Conservation (phyloP, 2,113 vertebrate genomes). For the Furnarius figulus region DNA sequence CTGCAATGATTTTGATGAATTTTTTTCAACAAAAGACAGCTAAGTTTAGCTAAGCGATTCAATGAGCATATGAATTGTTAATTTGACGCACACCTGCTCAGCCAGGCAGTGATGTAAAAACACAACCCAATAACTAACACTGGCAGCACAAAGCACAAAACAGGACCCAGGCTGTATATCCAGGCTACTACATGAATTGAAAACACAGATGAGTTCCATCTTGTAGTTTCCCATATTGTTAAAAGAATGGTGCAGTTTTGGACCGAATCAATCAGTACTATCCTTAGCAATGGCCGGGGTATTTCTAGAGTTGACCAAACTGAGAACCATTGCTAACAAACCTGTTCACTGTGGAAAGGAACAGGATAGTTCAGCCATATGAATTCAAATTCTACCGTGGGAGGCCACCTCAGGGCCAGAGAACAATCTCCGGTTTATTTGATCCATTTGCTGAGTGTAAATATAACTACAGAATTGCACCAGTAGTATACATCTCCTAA, state of each 20-base stretch:
- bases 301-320: not conserved
- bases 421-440: not conserved
- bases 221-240: not conserved
- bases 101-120: not conserved
- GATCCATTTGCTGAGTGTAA: not conserved
- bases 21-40: not conserved
- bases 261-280: not conserved
- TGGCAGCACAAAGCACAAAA: not conserved
- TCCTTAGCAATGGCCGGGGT: not conserved
- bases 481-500: not conserved
- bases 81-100: not conserved
- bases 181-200: not conserved
- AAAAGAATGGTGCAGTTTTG: not conserved
- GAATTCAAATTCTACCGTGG: not conserved
- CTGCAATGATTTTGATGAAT: not conserved
- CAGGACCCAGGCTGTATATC: not conserved
- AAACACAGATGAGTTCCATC: not conserved
- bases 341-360: not conserved
- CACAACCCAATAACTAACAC: not conserved
- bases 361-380: not conserved
- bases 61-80: not conserved
- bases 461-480: not conserved
- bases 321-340: not conserved
- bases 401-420: not conserved
- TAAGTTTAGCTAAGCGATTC: not conserved